Base-by-base conservation (phyloP, 2,797 vertebrate species). In the Micropoecilia bifurca region DNA sequence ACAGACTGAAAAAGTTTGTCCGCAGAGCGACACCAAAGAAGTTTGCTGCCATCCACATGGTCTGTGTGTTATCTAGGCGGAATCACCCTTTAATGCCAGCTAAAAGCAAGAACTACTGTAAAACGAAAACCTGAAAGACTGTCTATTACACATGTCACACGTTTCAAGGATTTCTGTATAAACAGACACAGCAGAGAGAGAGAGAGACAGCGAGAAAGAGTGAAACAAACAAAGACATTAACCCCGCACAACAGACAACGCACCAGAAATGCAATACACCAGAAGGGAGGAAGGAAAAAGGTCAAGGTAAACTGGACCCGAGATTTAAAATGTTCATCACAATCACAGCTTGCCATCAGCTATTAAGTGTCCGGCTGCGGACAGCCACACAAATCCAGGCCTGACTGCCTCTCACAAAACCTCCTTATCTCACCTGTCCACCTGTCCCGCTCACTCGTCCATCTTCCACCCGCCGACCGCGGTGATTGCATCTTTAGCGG, bases 341-440 rank as follows among this genome's bases (percentile, higher is more conserved):
- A 95, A 95, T 95, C 93, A 91, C 92, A 88, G 91, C 87, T 95
- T 90, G 92, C 92, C 92, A 95, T 95, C 94, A 95, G 93, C 93
- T 94, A 95, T 95, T 95, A 94, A 94, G 92, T 86, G 92, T 93
- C 91, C 90, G 63, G 87, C 91, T 74, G 92, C 74, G 92, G 94
- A 95, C 94, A 91, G 90, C 89, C 90, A 88, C 94, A 94, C 92
- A 94, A 93, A 95, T 94, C 91, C 93, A 90, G 91, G 85, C 89
- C 92, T 88, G 91, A 92, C 91, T 91, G 91, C 86, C 88, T 92
- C 93, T 93, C 92, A 92, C 92, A 93, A 91, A 94, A 91, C 92
- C 93, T 94, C 85, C 95, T 95, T 96, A 95, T 96, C 95, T 94
- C 94, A 95, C 94, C 94, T 96, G 95, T 96, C 94, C 95, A 95